Conservation (phyloP, 2,797 vertebrate species). For the Sphaeramia orbicularis region DNA sequence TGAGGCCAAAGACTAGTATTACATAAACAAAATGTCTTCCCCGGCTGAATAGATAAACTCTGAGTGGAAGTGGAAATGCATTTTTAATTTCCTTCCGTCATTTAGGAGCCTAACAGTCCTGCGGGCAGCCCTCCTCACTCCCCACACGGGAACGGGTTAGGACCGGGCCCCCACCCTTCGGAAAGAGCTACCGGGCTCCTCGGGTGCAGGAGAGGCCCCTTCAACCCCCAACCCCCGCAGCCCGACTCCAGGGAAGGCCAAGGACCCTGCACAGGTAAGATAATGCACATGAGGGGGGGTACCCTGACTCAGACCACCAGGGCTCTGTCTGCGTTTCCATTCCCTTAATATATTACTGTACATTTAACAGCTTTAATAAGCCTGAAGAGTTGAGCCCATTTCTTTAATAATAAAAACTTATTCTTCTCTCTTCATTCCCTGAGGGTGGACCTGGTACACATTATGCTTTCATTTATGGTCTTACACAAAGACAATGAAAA, state of each 20-base stretch:
- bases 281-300: too few species aligned
- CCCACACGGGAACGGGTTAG: slow-evolving; percentile 84
- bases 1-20: background rate
- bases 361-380: background rate
- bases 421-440: background rate
- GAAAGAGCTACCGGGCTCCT: slow-evolving; percentile 86
- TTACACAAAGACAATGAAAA: slow-evolving; percentile 20
- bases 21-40: slow-evolving; percentile 5
- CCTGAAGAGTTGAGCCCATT: background rate
- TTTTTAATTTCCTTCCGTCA: slow-evolving; percentile 31
- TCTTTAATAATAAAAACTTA: background rate
- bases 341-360: background rate
- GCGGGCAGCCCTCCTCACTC: slow-evolving; percentile 80
- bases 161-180: slow-evolving; percentile 77
- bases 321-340: background rate
- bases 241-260: slow-evolving; percentile 81
- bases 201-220: slow-evolving; percentile 78
- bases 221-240: slow-evolving; percentile 85
- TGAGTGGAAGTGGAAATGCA: background rate
- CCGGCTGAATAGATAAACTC: background rate
- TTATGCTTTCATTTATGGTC: background rate
- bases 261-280: slow-evolving; percentile 86
- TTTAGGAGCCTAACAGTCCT: slow-evolving; percentile 90
- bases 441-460: background rate
- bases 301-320: too few species aligned